These are phyloP conservation scores for Aspiorhynchus laticeps DNA, from an alignment of 2,113 vertebrate species.

Conservation along the genomic window DNA sequence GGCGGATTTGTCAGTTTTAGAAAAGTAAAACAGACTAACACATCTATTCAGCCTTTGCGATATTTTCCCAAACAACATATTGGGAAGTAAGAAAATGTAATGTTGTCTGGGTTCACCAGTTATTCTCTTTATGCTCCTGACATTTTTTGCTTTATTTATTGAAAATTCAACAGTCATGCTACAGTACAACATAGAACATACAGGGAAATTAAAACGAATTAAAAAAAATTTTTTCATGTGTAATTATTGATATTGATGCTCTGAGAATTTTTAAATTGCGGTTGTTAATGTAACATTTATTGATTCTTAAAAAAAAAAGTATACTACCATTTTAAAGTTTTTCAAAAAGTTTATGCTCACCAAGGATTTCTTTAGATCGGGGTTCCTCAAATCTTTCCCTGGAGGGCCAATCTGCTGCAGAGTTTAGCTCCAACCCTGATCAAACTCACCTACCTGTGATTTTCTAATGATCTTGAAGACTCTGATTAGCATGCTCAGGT, in stretches of 20 bases:
- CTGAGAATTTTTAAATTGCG: too few relatives aligned
- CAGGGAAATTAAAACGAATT: not conserved
- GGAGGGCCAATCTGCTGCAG: too few relatives aligned
- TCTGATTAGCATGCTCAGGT: too few relatives aligned
- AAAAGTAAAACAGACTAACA: conserved; percentile 44
- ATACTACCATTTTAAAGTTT: not conserved
- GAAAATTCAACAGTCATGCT: not conserved
- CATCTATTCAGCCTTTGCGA: conserved; percentile 33
- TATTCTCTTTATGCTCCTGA: too few relatives aligned
- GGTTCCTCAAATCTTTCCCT: too few relatives aligned
- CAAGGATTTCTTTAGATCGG: too few relatives aligned
- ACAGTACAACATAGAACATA: not conserved
- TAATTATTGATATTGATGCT: too few relatives aligned
- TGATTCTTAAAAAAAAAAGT: not conserved
- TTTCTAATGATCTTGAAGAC: too few relatives aligned
- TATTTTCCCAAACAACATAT: conserved; percentile 1
- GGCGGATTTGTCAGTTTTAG: conserved; percentile 28
- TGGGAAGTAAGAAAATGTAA: not conserved
- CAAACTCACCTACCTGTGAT: too few relatives aligned
- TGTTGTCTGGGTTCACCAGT: conserved; percentile 1
- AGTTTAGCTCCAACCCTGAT: too few relatives aligned
- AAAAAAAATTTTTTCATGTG: too few relatives aligned
- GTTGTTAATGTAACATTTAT: not conserved
- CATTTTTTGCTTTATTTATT: not conserved
- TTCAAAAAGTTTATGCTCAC: too few relatives aligned